Conservation (phyloP, 1,140 invertebrate species). For the Caenorhabditis briggsae region DNA sequence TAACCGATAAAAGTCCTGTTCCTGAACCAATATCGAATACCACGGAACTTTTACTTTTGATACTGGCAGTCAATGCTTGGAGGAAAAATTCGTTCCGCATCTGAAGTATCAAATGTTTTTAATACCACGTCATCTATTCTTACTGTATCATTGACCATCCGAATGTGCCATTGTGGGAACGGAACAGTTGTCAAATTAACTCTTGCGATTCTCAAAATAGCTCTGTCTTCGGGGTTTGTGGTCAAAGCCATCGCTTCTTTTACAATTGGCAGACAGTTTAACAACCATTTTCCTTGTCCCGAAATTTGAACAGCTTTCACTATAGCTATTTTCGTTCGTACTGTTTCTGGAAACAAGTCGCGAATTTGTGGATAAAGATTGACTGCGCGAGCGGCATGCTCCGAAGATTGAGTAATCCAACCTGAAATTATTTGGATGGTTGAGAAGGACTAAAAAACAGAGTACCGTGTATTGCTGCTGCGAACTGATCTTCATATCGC, state of each 20-base stretch:
- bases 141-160: constrained; percentile 34
- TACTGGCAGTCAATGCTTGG: background rate
- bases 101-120: background rate
- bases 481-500: constrained; percentile 39
- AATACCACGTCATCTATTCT: background rate
- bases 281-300: constrained; percentile 19
- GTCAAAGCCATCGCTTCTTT: constrained; percentile 17
- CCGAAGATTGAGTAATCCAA: background rate
- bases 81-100: background rate
- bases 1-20: constrained; percentile 4
- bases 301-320: background rate
- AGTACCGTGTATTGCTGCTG: constrained; percentile 12
- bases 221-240: background rate
- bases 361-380: constrained; percentile 18
- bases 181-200: constrained; percentile 42
- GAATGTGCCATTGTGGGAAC: constrained; percentile 44
- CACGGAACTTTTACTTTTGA: constrained; percentile 5
- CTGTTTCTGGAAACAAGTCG: background rate
- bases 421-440: background rate
- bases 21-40: constrained; percentile 40
- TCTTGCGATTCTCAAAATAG: background rate
- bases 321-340: background rate
- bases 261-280: constrained; percentile 31
- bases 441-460: background rate
- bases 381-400: background rate